These are phyloP conservation scores for Eueremaeus valkanovi DNA, from an alignment of 2,888 invertebrate genomes.

Conservation along the genomic window DNA sequence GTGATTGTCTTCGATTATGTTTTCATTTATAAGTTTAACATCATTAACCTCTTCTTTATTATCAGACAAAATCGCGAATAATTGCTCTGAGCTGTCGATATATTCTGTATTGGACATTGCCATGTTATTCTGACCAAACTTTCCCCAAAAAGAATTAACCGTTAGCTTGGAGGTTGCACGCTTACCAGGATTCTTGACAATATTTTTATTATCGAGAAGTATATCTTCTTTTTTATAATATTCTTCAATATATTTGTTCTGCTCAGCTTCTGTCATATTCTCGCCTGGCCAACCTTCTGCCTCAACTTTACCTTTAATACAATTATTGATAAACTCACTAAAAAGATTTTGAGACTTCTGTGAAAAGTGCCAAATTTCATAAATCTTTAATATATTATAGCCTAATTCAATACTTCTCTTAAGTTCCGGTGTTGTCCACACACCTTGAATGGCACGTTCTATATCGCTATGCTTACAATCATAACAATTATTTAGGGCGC, in stretches of 20 bases:
- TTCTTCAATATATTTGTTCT: conserved; percentile 45
- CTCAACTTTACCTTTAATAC: conserved; percentile 49
- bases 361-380: conserved; percentile 49
- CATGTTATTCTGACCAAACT: conserved; percentile 44
- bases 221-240: conserved; percentile 47
- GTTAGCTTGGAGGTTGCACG: conserved; percentile 45
- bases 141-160: conserved; percentile 48
- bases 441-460: conserved; percentile 47
- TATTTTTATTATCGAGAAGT: conserved; percentile 42
- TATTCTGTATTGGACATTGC: conserved; percentile 16
- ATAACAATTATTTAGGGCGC: conserved; percentile 44
- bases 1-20: neutral
- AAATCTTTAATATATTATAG: conserved; percentile 47
- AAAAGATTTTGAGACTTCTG: neutral
- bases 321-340: conserved; percentile 48
- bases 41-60: neutral
- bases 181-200: conserved; percentile 46
- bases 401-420: conserved; percentile 47
- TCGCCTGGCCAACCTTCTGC: conserved; percentile 48
- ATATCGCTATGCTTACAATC: conserved; percentile 42
- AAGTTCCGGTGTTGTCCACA: conserved; percentile 49
- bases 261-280: conserved; percentile 46
- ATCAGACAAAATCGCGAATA: conserved; percentile 39
- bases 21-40: neutral
- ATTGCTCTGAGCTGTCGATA: conserved; percentile 34